Base-by-base conservation (phyloP, 1,140 invertebrate genomes). In the Aphelenchoides fujianensis region DNA sequence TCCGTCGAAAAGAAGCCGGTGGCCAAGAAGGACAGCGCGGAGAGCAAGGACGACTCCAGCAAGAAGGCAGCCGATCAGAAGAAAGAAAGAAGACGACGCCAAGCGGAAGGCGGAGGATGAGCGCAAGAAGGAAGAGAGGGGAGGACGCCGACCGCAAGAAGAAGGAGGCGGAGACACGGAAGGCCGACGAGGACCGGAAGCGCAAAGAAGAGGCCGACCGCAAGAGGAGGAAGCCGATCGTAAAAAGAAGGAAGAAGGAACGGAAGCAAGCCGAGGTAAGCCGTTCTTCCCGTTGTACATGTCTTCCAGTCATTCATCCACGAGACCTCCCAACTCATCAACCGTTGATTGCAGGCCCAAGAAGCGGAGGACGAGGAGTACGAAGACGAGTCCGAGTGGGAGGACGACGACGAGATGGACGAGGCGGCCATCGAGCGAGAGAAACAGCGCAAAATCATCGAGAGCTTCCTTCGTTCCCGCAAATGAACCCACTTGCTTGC, bases 191-290 rank as follows among this genome's bases (percentile, higher is more conserved):
- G 23, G 19, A 59, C 28, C 5, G 34, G 55, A 5, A 23, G 5
- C 55, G 19, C 7, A 19, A 5, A 7, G 55, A 59, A 32, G 23
- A 59, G 34, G 55, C 23, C 5, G 19, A 59, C 28, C 55, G 55
- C 23, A 59, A 59, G 55, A 59, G 34, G 19, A 59, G 55, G 55
- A 59, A 59, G 55, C 28, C n/a, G n/a, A n/a, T 27, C 55, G 5
- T 5, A 59, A 59, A 59, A 59, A 59, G 55, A 59, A 59, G 23
- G 5, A 59, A 48, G 41, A 23, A 48, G 41, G 41, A 48, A 23
- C 12, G 12, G 12, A 48, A 48, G 41, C 41, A n/a, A n/a, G n/a
- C n/a, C n/a, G n/a, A n/a, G n/a, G n/a, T n/a, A n/a, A n/a, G n/a
- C n/a, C n/a, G n/a, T n/a, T n/a, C n/a, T n/a, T n/a, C n/a, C n/a